Evolutionary conservation across 1,140 invertebrate genomes (phyloP).

Genomic region (Babylonia areolata): DNA sequence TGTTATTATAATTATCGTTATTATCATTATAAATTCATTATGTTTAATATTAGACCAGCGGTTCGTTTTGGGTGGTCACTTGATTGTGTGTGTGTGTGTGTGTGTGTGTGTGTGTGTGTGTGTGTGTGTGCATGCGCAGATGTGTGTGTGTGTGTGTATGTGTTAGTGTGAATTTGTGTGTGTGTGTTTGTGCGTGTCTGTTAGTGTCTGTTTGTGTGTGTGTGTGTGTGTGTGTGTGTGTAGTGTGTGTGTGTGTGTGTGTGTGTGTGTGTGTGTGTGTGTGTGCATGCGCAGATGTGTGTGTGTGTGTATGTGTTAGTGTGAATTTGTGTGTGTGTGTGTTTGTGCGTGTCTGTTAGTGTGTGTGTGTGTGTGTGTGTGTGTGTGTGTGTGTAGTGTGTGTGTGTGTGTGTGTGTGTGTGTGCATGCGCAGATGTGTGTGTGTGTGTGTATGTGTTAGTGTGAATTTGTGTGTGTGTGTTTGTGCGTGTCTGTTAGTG

Average conservation of each 20-base stretch:
- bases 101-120: too few relatives aligned
- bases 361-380: not conserved
- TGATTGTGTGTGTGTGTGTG: too few relatives aligned
- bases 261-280: not conserved
- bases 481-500: not conserved
- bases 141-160: too few relatives aligned
- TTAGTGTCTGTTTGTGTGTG: too few relatives aligned
- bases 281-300: not conserved
- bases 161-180: too few relatives aligned
- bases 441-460: not conserved
- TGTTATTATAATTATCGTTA: too few relatives aligned
- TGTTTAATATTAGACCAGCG: too few relatives aligned
- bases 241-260: not conserved
- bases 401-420: not conserved
- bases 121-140: too few relatives aligned
- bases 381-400: not conserved
- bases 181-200: too few relatives aligned
- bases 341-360: not conserved
- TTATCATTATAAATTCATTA: too few relatives aligned
- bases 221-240: too few relatives aligned
- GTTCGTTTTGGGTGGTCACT: too few relatives aligned
- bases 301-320: not conserved
- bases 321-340: not conserved
- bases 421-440: not conserved
- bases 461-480: not conserved